Evolutionary conservation across 2,113 vertebrate genomes (phyloP).

Genomic region (Otocyon megalotis): DNA sequence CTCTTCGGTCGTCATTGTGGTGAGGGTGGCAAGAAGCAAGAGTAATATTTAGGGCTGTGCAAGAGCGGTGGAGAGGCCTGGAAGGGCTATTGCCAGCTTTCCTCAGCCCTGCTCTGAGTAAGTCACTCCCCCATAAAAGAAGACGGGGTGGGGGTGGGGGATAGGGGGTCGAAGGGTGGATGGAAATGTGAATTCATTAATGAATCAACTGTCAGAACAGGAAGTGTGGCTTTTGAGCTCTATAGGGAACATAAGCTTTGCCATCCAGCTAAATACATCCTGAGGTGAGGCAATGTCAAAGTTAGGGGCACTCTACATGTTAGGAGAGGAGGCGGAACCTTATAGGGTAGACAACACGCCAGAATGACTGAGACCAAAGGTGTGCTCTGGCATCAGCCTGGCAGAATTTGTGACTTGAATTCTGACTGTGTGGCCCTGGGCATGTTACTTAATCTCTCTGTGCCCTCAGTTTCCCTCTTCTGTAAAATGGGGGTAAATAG

Average conservation of each 20-base stretch:
- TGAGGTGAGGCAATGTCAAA: background rate
- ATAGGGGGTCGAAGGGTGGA: background rate
- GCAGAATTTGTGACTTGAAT: background rate
- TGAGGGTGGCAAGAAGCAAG: slow-evolving; percentile 16
- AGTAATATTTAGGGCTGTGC: slow-evolving; percentile 10
- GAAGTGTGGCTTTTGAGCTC: slow-evolving; percentile 64
- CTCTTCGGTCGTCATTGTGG: slow-evolving; percentile 32
- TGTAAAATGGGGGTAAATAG: slow-evolving; percentile 12
- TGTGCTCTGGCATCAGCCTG: background rate
- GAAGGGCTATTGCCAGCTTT: slow-evolving; percentile 53
- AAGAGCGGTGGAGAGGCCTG: slow-evolving; percentile 39
- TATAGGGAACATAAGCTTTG: slow-evolving; percentile 24
- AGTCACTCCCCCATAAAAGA: slow-evolving; percentile 64
- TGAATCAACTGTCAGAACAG: slow-evolving; percentile 66
- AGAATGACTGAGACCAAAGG: background rate
- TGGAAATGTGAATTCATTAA: slow-evolving; percentile 76
- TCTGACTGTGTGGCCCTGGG: background rate
- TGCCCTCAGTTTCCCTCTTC: background rate
- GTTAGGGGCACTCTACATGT: background rate
- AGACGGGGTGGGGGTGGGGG: background rate
- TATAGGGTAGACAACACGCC: background rate
- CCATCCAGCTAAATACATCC: slow-evolving; percentile 30
- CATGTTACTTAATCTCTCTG: background rate
- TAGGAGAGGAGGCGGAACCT: background rate
- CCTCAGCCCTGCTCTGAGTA: slow-evolving; percentile 62